Conservation (phyloP, 2,113 vertebrate species). For the Melanerpes formicivorus region DNA sequence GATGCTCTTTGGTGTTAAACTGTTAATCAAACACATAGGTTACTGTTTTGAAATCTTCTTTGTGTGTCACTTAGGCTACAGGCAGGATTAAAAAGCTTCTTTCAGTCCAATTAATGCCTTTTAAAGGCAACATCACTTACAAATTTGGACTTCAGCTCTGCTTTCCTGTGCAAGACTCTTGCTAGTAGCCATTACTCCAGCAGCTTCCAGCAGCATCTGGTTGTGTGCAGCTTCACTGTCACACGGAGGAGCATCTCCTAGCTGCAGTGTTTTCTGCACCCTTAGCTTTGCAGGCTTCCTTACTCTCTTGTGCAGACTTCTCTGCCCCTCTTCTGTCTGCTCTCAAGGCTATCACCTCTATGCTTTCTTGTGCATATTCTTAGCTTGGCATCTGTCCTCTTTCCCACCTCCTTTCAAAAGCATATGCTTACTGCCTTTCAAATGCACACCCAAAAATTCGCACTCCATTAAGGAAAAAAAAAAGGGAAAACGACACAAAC, state of each 20-base stretch:
- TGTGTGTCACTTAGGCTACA: background rate
- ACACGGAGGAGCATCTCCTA: background rate
- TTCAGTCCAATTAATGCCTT: background rate
- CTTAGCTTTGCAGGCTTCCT: background rate
- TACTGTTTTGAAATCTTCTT: background rate
- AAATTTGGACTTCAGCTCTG: background rate
- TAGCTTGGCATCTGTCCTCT: background rate
- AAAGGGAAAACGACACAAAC: background rate
- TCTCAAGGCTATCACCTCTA: background rate
- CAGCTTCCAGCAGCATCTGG: background rate
- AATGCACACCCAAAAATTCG: background rate
- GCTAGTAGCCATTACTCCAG: background rate
- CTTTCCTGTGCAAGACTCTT: background rate
- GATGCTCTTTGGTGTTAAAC: background rate
- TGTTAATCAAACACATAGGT: background rate
- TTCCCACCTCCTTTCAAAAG: background rate
- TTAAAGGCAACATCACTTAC: background rate
- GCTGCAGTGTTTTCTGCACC: background rate
- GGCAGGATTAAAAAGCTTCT: constrained; percentile 32
- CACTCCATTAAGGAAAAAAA: background rate
- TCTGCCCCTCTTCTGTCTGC: background rate
- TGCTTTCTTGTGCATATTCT: background rate
- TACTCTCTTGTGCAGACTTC: background rate
- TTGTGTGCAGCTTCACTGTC: background rate
- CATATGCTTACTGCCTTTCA: background rate